A percentile compares a stretch with the other conserved stretches of the same genome.
Conservation (phyloP, 2,888 invertebrate species). For the Apamea epomidion region DNA sequence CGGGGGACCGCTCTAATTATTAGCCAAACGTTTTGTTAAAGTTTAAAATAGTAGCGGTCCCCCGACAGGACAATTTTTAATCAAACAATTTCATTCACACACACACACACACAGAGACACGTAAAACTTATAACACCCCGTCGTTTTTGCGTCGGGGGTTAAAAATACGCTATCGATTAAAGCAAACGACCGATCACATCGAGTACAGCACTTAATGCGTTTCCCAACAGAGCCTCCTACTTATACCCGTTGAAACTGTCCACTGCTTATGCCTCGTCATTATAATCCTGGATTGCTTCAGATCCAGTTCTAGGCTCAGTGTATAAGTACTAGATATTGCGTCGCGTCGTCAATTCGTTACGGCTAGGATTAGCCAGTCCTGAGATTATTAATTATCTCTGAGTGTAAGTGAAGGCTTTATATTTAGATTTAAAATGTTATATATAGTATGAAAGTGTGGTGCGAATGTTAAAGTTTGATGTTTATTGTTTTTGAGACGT, state of each 20-base stretch:
- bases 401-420: slow-evolving; percentile 23
- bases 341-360: slow-evolving; percentile 52
- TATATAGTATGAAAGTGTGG: not conserved
- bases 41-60: too few species aligned
- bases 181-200: not conserved
- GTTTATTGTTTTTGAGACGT: not conserved
- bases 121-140: too few species aligned
- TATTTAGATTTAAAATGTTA: not conserved
- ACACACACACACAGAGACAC: too few species aligned
- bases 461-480: not conserved
- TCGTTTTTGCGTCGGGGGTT: too few species aligned
- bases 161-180: not conserved
- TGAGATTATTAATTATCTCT: slow-evolving; percentile 51
- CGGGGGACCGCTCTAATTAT: too few species aligned
- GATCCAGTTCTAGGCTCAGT: slow-evolving; percentile 65
- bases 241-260: slow-evolving; percentile 32
- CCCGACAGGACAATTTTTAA: too few species aligned
- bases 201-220: slow-evolving; percentile 7
- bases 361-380: slow-evolving; percentile 54
- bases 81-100: too few species aligned
- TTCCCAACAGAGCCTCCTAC: slow-evolving; percentile 22
- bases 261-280: slow-evolving; percentile 66
- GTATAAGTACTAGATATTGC: slow-evolving; percentile 57
- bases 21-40: too few species aligned
- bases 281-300: slow-evolving; percentile 76